Evolutionary conservation across 2,797 vertebrate species (phyloP).

Genomic region (Lutra lutra): DNA sequence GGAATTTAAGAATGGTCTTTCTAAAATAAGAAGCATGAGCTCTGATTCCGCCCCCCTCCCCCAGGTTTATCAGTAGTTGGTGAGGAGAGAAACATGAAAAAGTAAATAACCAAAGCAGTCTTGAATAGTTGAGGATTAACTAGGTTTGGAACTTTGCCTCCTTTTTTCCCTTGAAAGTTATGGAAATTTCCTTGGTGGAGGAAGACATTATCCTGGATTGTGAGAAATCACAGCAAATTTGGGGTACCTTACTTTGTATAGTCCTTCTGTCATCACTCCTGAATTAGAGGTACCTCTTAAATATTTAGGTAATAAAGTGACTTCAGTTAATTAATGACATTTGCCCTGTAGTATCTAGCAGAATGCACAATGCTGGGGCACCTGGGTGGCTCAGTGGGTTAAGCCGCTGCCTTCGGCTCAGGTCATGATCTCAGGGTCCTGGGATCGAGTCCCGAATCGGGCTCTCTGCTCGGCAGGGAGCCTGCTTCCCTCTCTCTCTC

Average conservation of each 20-base stretch:
- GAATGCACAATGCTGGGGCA: neutral
- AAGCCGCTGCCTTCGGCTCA: too few relatives aligned
- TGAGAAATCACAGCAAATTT: conserved; percentile 34
- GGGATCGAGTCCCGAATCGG: too few relatives aligned
- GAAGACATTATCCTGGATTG: neutral
- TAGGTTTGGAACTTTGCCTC: conserved; percentile 13
- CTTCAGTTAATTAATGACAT: neutral
- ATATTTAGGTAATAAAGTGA: conserved; percentile 26
- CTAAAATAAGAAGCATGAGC: neutral
- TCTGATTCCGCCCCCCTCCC: neutral
- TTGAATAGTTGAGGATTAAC: conserved; percentile 23
- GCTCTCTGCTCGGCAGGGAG: too few relatives aligned
- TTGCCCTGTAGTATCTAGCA: neutral
- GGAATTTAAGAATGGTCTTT: conserved; percentile 69
- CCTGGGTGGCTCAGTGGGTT: too few relatives aligned
- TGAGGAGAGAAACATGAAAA: neutral
- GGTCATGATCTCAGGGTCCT: too few relatives aligned
- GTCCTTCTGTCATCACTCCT: neutral
- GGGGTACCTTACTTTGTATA: neutral
- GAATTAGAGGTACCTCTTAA: neutral
- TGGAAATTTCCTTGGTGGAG: conserved; percentile 38
- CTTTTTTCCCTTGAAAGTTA: conserved; percentile 51
- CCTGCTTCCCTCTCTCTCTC: too few relatives aligned
- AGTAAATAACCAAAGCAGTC: conserved; percentile 37
- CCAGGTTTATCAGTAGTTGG: conserved; percentile 51